These are phyloP conservation scores for Proisotoma minuta DNA, from an alignment of 2,888 invertebrate genomes.

Conservation along the genomic window DNA sequence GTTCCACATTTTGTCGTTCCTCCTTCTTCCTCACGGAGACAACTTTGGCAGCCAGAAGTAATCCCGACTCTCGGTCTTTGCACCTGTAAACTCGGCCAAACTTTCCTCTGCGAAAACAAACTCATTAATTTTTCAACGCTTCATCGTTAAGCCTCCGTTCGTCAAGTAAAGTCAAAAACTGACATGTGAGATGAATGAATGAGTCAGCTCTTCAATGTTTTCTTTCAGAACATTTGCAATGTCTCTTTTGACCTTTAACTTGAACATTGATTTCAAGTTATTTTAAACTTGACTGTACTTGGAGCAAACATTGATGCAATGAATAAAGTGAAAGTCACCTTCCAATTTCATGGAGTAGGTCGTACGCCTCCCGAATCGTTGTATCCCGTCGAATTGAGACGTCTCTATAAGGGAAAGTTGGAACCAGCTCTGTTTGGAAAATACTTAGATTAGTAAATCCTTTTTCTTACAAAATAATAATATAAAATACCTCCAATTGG, in stretches of 20 bases:
- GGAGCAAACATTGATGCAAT: background rate
- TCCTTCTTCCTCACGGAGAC: slow-evolving; percentile 81
- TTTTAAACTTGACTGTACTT: slow-evolving; percentile 4
- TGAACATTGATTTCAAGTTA: no score
- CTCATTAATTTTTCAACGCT: background rate
- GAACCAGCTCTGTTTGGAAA: slow-evolving; percentile 80
- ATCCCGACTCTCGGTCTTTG: slow-evolving; percentile 72
- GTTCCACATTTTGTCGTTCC: slow-evolving; percentile 83
- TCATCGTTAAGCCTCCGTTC: background rate
- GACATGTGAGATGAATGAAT: background rate
- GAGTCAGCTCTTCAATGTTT: no score
- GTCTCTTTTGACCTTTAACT: background rate
- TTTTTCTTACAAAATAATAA: slow-evolving; percentile 1
- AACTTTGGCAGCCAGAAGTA: slow-evolving; percentile 87
- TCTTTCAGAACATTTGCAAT: background rate
- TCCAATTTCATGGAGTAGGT: slow-evolving; percentile 84
- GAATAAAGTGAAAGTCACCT: slow-evolving; percentile 58
- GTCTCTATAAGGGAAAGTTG: slow-evolving; percentile 82
- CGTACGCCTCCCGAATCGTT: slow-evolving; percentile 81
- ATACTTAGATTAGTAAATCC: slow-evolving; percentile 50
- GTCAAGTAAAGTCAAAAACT: background rate
- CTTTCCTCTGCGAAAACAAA: slow-evolving; percentile 69
- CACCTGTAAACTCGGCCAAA: slow-evolving; percentile 95
- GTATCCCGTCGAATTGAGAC: slow-evolving; percentile 75
- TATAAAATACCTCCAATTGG: slow-evolving; percentile 87